A percentile compares a stretch with the other conserved stretches of the same genome.
Evolutionary conservation across 2,888 invertebrate species (phyloP).

Genomic region (Amblyjoppa proteus): DNA sequence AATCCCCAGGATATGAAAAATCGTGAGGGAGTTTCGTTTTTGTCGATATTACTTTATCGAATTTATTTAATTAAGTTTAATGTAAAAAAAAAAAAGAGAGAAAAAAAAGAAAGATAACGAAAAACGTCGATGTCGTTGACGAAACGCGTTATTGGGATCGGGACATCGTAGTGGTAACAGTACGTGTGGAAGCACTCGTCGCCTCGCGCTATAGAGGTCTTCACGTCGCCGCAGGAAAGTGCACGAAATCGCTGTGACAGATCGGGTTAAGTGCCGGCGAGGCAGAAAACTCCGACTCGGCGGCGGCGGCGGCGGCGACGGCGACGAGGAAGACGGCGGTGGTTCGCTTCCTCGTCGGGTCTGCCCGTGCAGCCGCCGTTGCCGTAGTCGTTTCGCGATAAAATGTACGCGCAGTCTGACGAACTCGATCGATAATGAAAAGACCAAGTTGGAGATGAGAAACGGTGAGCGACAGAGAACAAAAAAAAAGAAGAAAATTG

Average conservation of each 20-base stretch:
- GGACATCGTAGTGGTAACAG: constrained; percentile 9
- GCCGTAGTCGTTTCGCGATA: constrained; percentile 38
- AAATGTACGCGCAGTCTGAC: constrained; percentile 52
- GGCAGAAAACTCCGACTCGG: constrained; percentile 63
- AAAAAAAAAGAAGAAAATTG: background rate
- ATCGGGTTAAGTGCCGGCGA: constrained; percentile 69
- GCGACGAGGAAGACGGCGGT: constrained; percentile 34
- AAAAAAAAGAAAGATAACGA: background rate
- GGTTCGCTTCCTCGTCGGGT: constrained; percentile 38
- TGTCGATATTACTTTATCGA: no score
- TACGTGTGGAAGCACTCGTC: constrained; percentile 34
- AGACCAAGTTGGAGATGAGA: constrained; percentile 44
- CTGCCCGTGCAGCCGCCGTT: background rate
- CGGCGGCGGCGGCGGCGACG: constrained; percentile 1
- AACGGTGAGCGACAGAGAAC: background rate
- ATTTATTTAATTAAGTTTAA: no score
- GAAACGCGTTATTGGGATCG: constrained; percentile 15
- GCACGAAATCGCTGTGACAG: constrained; percentile 67
- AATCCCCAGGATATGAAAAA: no score
- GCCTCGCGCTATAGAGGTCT: constrained; percentile 47
- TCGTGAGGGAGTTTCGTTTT: no score
- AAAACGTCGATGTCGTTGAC: background rate
- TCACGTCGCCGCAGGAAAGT: constrained; percentile 60
- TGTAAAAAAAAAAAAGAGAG: no score
- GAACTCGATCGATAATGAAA: constrained; percentile 61